phyloP scores from a whole-genome alignment of 1,140 invertebrate species.

The Neuroterus valhalla region DNA sequence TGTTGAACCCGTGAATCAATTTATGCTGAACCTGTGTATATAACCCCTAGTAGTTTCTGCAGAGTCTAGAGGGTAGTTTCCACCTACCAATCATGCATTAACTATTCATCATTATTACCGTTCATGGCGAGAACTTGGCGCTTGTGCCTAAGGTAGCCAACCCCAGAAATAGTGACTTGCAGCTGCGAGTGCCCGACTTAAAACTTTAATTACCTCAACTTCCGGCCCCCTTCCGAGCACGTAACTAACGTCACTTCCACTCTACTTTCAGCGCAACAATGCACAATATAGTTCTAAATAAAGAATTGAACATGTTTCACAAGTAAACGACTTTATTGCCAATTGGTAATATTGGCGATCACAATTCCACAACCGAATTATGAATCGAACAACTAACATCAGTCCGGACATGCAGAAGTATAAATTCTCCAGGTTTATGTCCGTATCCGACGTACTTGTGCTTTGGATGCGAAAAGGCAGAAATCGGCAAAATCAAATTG shows the following conservation, averaged over 20 bases:
- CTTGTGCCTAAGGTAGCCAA: constrained; percentile 17
- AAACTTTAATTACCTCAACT: constrained; percentile 55
- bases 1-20: too few species aligned
- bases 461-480: too few species aligned
- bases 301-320: too few species aligned
- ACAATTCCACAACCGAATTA: too few species aligned
- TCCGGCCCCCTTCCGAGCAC: constrained; percentile 51
- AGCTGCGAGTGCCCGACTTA: constrained; percentile 50
- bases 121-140: constrained; percentile 11
- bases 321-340: too few species aligned
- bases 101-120: constrained; percentile 14
- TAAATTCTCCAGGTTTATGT: too few species aligned
- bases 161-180: constrained; percentile 58
- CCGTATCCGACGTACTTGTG: too few species aligned
- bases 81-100: not conserved
- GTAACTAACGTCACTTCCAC: constrained; percentile 49
- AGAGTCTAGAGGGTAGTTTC: constrained; percentile 19
- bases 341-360: too few species aligned
- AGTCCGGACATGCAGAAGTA: too few species aligned
- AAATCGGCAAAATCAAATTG: too few species aligned
- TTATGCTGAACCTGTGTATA: not conserved
- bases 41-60: not conserved
- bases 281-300: not conserved
- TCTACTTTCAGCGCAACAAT: constrained; percentile 31
- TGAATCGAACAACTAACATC: too few species aligned